Conservation (phyloP, 2,113 vertebrate genomes). For the Pseudolaguvia tuberculata region DNA sequence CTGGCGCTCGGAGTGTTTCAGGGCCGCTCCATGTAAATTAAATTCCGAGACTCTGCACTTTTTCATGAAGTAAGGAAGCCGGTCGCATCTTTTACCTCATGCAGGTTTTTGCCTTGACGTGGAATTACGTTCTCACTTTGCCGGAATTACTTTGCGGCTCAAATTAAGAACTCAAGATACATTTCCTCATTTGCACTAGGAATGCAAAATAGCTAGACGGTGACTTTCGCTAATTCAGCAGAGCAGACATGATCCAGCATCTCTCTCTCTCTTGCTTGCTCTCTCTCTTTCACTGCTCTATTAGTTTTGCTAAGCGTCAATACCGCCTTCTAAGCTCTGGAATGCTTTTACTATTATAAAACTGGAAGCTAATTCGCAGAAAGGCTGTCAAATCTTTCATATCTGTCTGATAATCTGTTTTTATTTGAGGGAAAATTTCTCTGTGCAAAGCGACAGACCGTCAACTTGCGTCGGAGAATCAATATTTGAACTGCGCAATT, state of each 20-base stretch:
- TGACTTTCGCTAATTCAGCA: constrained; percentile 15
- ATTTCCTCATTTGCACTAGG: not conserved
- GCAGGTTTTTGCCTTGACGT: constrained; percentile 24
- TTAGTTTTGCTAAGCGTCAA: constrained; percentile 28
- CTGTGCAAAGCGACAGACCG: not conserved
- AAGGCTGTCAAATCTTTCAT: constrained; percentile 19
- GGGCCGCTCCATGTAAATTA: constrained; percentile 31
- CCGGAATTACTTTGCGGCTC: constrained; percentile 8
- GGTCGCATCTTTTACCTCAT: constrained; percentile 33
- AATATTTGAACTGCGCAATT: not conserved
- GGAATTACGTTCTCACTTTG: constrained; percentile 17
- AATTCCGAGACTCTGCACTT: constrained; percentile 35
- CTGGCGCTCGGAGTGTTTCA: constrained; percentile 12
- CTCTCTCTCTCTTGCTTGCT: constrained; percentile 12
- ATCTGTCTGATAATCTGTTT: not conserved
- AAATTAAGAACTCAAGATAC: constrained; percentile 12
- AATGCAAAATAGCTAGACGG: constrained; percentile 5
- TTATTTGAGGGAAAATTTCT: not conserved
- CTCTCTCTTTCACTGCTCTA: constrained; percentile 17
- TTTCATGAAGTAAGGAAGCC: constrained; percentile 14
- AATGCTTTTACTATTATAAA: constrained; percentile 29
- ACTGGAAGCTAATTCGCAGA: constrained; percentile 23
- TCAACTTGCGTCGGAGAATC: not conserved
- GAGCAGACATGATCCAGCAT: constrained; percentile 14
- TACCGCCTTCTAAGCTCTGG: not conserved